A percentile compares a stretch with the other conserved stretches of the same genome.
Conservation (phyloP, 2,888 invertebrate species). For the Embidobia sp. region DNA sequence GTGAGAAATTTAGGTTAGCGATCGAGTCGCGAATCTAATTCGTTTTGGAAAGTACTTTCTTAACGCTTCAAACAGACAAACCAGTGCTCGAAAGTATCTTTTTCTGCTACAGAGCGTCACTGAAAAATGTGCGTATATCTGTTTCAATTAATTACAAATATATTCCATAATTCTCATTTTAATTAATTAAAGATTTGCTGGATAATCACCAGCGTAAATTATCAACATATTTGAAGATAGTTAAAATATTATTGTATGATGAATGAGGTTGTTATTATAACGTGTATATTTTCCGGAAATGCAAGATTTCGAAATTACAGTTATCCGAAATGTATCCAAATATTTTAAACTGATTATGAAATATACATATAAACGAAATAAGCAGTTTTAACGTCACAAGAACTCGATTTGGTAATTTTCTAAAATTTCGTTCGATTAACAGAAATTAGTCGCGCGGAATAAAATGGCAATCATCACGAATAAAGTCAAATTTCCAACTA, state of each 20-base stretch:
- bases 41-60: constrained; percentile 53
- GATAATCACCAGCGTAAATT: constrained; percentile 15
- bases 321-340: no score
- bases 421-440: no score
- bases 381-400: no score
- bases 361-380: no score
- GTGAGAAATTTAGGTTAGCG: constrained; percentile 40
- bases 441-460: no score
- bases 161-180: constrained; percentile 17
- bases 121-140: constrained; percentile 33
- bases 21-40: constrained; percentile 37
- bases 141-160: constrained; percentile 48
- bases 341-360: no score
- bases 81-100: constrained; percentile 31
- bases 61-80: constrained; percentile 28
- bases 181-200: constrained; percentile 14
- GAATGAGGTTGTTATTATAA: constrained; percentile 27
- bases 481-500: constrained; percentile 22
- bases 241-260: constrained; percentile 21
- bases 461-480: no score
- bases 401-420: no score
- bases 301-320: no score
- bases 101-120: constrained; percentile 10
- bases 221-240: constrained; percentile 6
- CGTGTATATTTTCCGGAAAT: no score